Conservation (phyloP, 2,888 invertebrate species). For the Gymnoscelis rufifasciata region DNA sequence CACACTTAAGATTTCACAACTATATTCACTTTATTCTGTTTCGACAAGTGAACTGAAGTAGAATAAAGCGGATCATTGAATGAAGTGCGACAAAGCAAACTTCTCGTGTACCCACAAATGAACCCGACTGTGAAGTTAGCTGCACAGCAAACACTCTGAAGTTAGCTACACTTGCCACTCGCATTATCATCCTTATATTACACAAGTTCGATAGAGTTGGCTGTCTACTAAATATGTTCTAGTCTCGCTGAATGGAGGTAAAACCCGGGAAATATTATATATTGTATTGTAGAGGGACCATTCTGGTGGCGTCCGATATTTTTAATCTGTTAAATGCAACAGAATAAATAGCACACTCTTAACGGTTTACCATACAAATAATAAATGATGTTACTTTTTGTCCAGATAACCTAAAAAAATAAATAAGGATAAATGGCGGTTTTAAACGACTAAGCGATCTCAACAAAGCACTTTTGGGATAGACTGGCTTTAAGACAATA, state of each 20-base stretch:
- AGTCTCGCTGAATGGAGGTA: conserved; percentile 16
- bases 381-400: too few species aligned
- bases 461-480: too few species aligned
- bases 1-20: too few species aligned
- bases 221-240: conserved; percentile 19
- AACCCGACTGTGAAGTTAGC: conserved; percentile 1
- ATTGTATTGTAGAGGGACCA: conserved; percentile 4
- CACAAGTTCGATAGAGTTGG: conserved; percentile 14
- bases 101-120: conserved; percentile 1
- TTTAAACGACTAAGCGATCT: too few species aligned
- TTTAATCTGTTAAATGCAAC: not conserved
- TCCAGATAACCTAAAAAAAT: too few species aligned
- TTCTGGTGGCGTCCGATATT: conserved; percentile 10
- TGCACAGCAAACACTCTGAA: not conserved
- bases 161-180: not conserved
- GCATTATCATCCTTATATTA: conserved; percentile 10
- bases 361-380: too few species aligned
- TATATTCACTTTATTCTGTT: too few species aligned
- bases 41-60: not conserved
- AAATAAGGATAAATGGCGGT: too few species aligned
- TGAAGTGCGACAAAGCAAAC: conserved; percentile 2
- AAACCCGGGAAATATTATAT: conserved; percentile 18
- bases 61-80: not conserved
- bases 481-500: too few species aligned
- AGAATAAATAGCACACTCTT: too few species aligned